Evolutionary conservation across 35 echinoderm and acorn worm species (phyloP).

Genomic region (Ophiothrix spiculata): DNA sequence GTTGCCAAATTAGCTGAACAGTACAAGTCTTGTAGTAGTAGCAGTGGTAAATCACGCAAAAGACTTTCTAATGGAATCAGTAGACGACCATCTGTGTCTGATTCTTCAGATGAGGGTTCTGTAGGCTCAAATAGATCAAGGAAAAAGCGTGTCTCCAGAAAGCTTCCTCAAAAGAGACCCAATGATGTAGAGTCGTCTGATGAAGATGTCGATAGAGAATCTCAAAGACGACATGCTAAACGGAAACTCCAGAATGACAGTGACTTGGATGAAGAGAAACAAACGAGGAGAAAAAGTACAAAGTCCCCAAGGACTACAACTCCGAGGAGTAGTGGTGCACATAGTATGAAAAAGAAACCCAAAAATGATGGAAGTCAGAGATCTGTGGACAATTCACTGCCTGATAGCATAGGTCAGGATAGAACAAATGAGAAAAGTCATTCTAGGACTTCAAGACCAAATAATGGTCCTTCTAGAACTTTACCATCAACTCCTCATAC

Average conservation of each 20-base stretch:
- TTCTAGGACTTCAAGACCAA: background rate
- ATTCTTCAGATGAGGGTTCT: background rate
- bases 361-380: background rate
- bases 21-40: conserved; percentile 3
- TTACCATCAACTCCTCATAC: background rate
- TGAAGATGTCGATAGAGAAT: background rate
- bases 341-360: background rate
- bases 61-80: background rate
- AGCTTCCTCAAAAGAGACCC: background rate
- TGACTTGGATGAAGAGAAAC: background rate
- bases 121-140: background rate
- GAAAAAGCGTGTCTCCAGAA: background rate
- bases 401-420: background rate
- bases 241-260: background rate
- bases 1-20: conserved; percentile 42
- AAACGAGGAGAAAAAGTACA: background rate
- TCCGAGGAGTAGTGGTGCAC: background rate
- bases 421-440: background rate
- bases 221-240: background rate
- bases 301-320: background rate
- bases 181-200: background rate
- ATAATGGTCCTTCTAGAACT: background rate
- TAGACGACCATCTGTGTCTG: conserved; percentile 25
- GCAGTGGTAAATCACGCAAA: background rate
- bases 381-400: background rate